Base-by-base conservation (phyloP, 2,888 invertebrate species). In the Lymantria dispar region DNA sequence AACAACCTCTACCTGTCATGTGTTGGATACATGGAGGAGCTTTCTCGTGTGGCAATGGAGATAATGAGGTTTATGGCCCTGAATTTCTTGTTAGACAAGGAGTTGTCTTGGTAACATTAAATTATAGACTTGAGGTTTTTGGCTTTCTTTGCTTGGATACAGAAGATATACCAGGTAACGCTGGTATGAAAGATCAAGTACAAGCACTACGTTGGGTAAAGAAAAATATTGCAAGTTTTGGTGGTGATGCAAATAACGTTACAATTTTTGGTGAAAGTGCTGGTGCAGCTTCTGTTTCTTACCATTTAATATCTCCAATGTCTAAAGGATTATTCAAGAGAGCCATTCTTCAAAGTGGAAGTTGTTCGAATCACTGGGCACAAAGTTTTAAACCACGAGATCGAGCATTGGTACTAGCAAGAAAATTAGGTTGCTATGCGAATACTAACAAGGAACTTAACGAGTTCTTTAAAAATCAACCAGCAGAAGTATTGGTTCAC, bases 341-440 rank as follows among this genome's bases (percentile, higher is more conserved):
- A 56, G 83, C 92, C 1, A 95, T 96, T 38, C 89, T 94, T 0
- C 94, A 95, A 70, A 95, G 95, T 67, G 95, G 95, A 0, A 93
- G 93, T 0, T 89, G 93, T 8, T 80, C 93, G 14, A 88, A 90
- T 66, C 86, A 91, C 0, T 94, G 94, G 94, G 88, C 93, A 0
- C 78, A 83, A 42, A 78, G 59, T 7, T 56, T 48, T 13, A 57
- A 93, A 22, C 92, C 92, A 0, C 86, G 89, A 38, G 93, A 92
- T 80, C 51, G 76, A 62, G 80, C 77, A 0, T 44, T 78, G 10
- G 60, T 66, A 7, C 51, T 80, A 11, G 80, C 76, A 0, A 72
- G 68, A 46, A 60, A 68, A 43, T 54, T 82, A 10, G 82, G 77
- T 8, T 71, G 62, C 13, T 46, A 66, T 36, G 75, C 77, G 0